Percentiles rank a stretch among this genome's conserved stretches.
phyloP scores from a whole-genome alignment of 2,113 vertebrate genomes.

The Onychorhynchus coronatus region DNA sequence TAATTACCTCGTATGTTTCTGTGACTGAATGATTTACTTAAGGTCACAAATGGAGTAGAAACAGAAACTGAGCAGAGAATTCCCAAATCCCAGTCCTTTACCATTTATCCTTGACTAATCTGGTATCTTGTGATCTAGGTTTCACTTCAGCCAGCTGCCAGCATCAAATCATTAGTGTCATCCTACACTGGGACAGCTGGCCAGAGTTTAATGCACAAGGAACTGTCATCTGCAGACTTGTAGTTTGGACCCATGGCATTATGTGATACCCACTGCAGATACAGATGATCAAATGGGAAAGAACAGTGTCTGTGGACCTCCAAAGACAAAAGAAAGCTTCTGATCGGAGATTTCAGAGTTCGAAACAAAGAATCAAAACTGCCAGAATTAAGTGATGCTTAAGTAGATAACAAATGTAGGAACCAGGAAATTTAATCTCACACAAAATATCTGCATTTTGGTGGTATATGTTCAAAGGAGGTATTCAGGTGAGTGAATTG shows the following conservation, averaged over 20 bases:
- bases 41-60: slow-evolving; percentile 24
- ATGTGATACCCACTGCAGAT: neutral
- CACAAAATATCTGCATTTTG: neutral
- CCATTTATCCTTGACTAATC: slow-evolving; percentile 4
- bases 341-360: neutral
- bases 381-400: neutral
- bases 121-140: neutral
- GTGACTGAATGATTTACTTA: neutral
- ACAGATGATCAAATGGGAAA: neutral
- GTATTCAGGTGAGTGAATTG: neutral
- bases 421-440: neutral
- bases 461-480: neutral
- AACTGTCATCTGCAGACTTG: neutral
- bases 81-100: neutral
- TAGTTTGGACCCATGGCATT: neutral
- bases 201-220: neutral
- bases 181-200: slow-evolving; percentile 38
- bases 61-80: neutral
- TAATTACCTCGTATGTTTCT: neutral
- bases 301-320: neutral
- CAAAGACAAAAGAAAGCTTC: neutral
- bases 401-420: neutral
- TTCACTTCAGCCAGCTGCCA: slow-evolving; percentile 41
- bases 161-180: neutral
- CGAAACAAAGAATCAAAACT: neutral